Conservation (phyloP, 2,113 vertebrate genomes). For the Elgaria multicarinata region DNA sequence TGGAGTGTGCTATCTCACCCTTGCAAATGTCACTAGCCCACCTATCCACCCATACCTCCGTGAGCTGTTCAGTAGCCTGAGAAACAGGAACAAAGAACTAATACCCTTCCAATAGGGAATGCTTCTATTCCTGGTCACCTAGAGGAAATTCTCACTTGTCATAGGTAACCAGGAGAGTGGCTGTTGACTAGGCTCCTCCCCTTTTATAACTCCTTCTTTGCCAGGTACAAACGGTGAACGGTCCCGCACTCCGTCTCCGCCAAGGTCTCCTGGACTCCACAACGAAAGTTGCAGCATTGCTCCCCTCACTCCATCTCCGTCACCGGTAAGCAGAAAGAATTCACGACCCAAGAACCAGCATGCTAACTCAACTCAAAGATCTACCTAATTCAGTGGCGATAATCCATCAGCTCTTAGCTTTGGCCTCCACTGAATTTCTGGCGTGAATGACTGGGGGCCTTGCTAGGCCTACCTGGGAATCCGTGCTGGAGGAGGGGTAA, state of each 20-base stretch:
- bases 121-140: neutral
- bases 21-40: neutral
- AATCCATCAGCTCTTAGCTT: neutral
- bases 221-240: slow-evolving; percentile 73
- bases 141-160: neutral
- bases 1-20: neutral
- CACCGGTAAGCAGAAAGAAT: slow-evolving; percentile 79
- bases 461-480: too few relatives aligned
- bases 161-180: neutral
- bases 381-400: neutral
- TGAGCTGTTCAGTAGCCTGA: too few relatives aligned
- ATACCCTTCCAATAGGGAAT: neutral
- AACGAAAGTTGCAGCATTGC: slow-evolving; percentile 89
- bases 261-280: slow-evolving; percentile 73
- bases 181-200: fast-evolving
- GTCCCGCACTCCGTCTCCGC: slow-evolving; percentile 82
- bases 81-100: too few relatives aligned
- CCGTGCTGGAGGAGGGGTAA: too few relatives aligned
- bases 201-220: neutral
- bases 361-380: neutral
- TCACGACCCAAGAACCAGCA: too few relatives aligned
- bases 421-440: neutral
- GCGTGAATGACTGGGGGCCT: neutral
- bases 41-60: neutral
- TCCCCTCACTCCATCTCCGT: slow-evolving; percentile 89